phyloP scores from a whole-genome alignment of 2,888 invertebrate species.

The Amblyteles armatorius region DNA sequence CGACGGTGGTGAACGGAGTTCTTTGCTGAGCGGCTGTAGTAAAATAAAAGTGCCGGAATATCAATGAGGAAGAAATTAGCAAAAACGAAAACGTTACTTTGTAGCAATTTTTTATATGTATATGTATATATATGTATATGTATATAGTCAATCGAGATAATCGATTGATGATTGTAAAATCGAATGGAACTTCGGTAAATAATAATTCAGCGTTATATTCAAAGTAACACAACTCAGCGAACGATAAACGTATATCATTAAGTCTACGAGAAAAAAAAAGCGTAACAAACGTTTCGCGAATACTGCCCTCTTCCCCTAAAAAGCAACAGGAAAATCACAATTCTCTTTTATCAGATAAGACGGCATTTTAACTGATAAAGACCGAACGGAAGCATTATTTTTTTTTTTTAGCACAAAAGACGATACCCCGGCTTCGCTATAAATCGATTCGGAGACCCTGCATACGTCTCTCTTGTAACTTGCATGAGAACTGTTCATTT shows the following conservation, averaged over 20 bases:
- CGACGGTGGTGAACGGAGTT: conserved; percentile 51
- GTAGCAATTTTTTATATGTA: conserved; percentile 21
- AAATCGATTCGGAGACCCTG: not conserved
- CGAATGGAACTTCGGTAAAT: conserved; percentile 23
- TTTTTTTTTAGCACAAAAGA: not conserved
- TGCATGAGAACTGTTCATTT: not conserved
- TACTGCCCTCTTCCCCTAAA: conserved; percentile 1
- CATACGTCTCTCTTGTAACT: not conserved
- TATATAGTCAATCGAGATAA: conserved; percentile 4
- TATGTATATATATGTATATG: not conserved
- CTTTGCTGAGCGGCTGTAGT: conserved; percentile 46
- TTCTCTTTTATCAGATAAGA: not conserved
- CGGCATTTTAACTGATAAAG: not conserved
- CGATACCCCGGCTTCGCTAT: not conserved
- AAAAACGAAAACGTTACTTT: conserved; percentile 34
- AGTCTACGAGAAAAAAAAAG: conserved; percentile 11
- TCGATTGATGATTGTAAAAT: conserved; percentile 27
- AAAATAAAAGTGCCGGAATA: conserved; percentile 4
- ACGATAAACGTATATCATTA: conserved; percentile 4
- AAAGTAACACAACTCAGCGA: not conserved
- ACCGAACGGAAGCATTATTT: conserved; percentile 1
- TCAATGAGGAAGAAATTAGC: conserved; percentile 27
- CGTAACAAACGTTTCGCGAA: conserved; percentile 25
- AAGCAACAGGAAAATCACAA: not conserved
- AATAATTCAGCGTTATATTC: conserved; percentile 23